A percentile compares a stretch with the other conserved stretches of the same genome.
Evolutionary conservation across 2,113 vertebrate species (phyloP).

Genomic region (Sinocyclocheilus grahami): DNA sequence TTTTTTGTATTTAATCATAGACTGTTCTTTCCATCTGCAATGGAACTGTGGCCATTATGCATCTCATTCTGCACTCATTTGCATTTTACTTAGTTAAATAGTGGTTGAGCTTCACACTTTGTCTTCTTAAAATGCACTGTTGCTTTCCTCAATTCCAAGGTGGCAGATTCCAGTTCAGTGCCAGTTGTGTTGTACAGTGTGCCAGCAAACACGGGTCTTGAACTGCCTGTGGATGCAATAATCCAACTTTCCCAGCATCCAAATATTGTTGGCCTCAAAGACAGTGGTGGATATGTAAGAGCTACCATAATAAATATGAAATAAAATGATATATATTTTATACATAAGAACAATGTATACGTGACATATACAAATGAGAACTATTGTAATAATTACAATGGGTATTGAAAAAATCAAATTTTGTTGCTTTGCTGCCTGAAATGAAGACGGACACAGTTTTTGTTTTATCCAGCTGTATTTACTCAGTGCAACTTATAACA

Average conservation of each 20-base stretch:
- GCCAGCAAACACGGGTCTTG: conserved; percentile 89
- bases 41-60: background rate
- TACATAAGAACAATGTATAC: no score
- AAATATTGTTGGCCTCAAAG: conserved; percentile 92
- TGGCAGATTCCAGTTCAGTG: conserved; percentile 86
- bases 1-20: background rate
- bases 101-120: background rate
- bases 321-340: background rate
- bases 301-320: background rate
- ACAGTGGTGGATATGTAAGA: conserved; percentile 94
- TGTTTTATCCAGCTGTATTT: no score
- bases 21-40: background rate
- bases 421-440: no score
- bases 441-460: no score
- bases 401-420: no score
- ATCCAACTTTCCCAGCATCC: conserved; percentile 87
- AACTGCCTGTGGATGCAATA: conserved; percentile 86
- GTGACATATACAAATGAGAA: no score
- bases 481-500: no score
- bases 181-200: conserved; percentile 93
- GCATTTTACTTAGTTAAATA: background rate
- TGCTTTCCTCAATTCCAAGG: conserved; percentile 67
- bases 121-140: background rate
- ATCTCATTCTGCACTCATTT: background rate
- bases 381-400: no score